These are phyloP conservation scores for Hydractinia echinata DNA, from an alignment of 30 jellyfish, hydroid and myxozoan genomes.

Conservation along the genomic window DNA sequence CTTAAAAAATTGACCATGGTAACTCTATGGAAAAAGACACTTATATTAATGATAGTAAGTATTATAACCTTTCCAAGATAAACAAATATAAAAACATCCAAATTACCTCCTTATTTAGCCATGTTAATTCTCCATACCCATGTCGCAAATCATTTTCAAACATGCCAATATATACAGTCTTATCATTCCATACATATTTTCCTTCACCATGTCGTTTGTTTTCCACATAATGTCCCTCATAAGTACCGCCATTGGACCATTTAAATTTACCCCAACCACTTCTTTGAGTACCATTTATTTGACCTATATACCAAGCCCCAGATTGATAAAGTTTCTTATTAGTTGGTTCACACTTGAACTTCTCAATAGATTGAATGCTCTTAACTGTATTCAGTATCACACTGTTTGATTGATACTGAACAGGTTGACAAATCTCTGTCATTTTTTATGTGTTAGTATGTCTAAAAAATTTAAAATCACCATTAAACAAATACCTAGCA, in stretches of 20 bases:
- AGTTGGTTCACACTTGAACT: not conserved
- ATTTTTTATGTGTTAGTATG: not conserved
- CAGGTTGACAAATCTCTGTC: not conserved
- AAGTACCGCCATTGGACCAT: slow-evolving; percentile 22
- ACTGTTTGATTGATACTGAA: too few relatives aligned
- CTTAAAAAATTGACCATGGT: slow-evolving; percentile 60
- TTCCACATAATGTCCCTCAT: slow-evolving; percentile 19
- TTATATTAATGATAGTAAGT: not conserved
- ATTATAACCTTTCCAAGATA: not conserved
- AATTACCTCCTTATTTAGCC: slow-evolving; percentile 87
- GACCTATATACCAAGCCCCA: slow-evolving; percentile 27
- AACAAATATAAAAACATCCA: not conserved
- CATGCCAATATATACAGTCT: slow-evolving; percentile 53
- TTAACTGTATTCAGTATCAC: not conserved
- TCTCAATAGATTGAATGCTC: slow-evolving; percentile 13
- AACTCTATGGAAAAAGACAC: slow-evolving; percentile 36
- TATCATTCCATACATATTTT: slow-evolving; percentile 60
- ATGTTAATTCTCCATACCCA: slow-evolving; percentile 64
- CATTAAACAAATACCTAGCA: too few relatives aligned
- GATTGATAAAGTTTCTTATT: not conserved
- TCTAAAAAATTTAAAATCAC: too few relatives aligned
- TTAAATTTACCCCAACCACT: slow-evolving; percentile 25
- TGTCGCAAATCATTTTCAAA: slow-evolving; percentile 60
- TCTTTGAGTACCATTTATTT: slow-evolving; percentile 12
- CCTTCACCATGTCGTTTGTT: slow-evolving; percentile 31